Evolutionary conservation across 2,888 invertebrate genomes (phyloP).

Genomic region (Miltochrista miniata): DNA sequence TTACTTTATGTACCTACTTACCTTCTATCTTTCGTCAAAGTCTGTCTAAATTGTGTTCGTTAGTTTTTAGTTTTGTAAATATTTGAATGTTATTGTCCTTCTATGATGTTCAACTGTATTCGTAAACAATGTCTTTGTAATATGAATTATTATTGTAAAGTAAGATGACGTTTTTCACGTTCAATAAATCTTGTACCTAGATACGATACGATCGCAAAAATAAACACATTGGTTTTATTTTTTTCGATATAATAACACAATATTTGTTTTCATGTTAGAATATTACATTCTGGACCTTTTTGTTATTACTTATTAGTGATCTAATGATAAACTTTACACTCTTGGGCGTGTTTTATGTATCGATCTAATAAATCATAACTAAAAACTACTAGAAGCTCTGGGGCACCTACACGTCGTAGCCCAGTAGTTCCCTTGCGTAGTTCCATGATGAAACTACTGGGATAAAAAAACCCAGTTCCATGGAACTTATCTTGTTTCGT

Average conservation of each 20-base stretch:
- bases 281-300: background rate
- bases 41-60: too few species aligned
- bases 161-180: constrained; percentile 26
- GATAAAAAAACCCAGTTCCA: too few species aligned
- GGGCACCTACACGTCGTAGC: too few species aligned
- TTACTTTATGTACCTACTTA: too few species aligned
- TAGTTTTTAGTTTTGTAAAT: constrained; percentile 30
- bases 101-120: constrained; percentile 24
- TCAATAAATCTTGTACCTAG: constrained; percentile 29
- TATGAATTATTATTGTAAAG: constrained; percentile 18
- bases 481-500: too few species aligned
- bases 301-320: background rate
- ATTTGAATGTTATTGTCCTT: constrained; percentile 19
- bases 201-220: constrained; percentile 13
- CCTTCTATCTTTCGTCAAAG: too few species aligned
- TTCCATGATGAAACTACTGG: too few species aligned
- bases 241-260: background rate
- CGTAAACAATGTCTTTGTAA: constrained; percentile 26
- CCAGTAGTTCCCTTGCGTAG: too few species aligned
- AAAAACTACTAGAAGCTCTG: background rate
- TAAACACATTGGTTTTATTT: constrained; percentile 22
- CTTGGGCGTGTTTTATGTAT: too few species aligned
- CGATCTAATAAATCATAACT: background rate
- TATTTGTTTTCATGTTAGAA: background rate
- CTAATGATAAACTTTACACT: background rate